These are phyloP conservation scores for Drosophila malerkotliana DNA, from an alignment of 1,140 invertebrate species.

Conservation along the genomic window DNA sequence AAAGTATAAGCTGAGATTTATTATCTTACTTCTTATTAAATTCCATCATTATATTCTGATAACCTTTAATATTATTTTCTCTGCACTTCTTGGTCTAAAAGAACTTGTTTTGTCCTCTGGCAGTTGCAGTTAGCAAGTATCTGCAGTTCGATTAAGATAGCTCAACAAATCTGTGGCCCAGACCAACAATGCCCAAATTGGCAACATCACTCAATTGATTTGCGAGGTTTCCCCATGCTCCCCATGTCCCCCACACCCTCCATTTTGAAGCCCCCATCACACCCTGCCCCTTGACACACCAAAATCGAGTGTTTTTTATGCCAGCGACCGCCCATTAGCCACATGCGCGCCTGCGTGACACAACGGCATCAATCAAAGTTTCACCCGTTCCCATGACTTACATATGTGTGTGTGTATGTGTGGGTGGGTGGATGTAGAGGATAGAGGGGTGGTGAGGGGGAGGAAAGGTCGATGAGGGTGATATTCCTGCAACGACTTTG, in stretches of 20 bases:
- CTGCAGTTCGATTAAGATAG: constrained; percentile 36
- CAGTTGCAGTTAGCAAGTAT: constrained; percentile 15
- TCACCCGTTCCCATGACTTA: constrained; percentile 69
- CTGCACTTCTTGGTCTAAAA: constrained; percentile 2
- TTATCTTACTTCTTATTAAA: neutral
- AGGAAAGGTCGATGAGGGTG: constrained; percentile 6
- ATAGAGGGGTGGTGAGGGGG: neutral
- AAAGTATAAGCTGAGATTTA: too few relatives aligned
- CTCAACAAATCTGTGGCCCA: constrained; percentile 25
- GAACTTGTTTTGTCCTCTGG: constrained; percentile 25
- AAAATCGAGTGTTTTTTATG: constrained; percentile 35
- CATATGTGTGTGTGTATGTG: constrained; percentile 28
- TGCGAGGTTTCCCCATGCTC: constrained; percentile 35
- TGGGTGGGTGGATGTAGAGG: constrained; percentile 15
- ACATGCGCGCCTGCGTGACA: constrained; percentile 84
- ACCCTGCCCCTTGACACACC: neutral
- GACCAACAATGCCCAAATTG: constrained; percentile 50
- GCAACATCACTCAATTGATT: constrained; percentile 78
- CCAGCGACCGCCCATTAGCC: constrained; percentile 75
- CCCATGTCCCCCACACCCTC: neutral
- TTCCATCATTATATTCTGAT: neutral
- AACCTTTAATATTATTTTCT: constrained; percentile 1
- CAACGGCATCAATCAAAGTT: constrained; percentile 83
- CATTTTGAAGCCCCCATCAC: neutral
- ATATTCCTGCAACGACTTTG: constrained; percentile 19